phyloP scores from a whole-genome alignment of 2,888 invertebrate species.

The Leptinotarsa tumamoca region DNA sequence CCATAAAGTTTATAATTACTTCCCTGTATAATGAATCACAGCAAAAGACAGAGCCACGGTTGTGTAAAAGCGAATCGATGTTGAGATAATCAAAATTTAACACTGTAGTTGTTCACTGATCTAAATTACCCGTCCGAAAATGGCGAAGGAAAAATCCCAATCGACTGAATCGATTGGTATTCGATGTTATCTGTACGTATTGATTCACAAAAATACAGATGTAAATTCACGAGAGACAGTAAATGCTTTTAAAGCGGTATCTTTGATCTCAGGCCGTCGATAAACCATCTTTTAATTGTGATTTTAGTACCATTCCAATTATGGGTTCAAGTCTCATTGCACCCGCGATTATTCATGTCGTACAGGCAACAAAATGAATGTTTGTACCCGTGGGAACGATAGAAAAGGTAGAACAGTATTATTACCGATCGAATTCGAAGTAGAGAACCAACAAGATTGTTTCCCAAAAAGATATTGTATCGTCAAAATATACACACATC shows the following conservation, averaged over 20 bases:
- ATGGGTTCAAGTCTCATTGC: constrained; percentile 13
- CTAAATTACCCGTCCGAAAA: constrained; percentile 42
- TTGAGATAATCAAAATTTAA: constrained; percentile 49
- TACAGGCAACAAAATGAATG: not conserved
- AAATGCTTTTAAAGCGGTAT: constrained; percentile 35
- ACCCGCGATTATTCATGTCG: not conserved
- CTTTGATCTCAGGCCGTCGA: constrained; percentile 35
- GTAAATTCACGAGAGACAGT: constrained; percentile 41
- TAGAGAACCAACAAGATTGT: too few relatives aligned
- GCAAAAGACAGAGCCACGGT: constrained; percentile 18
- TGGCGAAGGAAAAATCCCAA: constrained; percentile 36
- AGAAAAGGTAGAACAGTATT: not conserved
- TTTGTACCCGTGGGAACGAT: not conserved
- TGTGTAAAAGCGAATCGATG: constrained; percentile 43
- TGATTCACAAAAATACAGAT: constrained; percentile 41
- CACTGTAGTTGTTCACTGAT: constrained; percentile 42
- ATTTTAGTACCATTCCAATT: constrained; percentile 33
- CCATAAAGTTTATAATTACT: constrained; percentile 39
- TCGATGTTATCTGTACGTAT: constrained; percentile 35
- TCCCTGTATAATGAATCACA: constrained; percentile 33
- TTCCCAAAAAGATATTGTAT: too few relatives aligned
- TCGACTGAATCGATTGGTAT: constrained; percentile 34
- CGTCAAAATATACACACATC: too few relatives aligned
- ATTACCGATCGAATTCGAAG: not conserved
- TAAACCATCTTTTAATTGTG: constrained; percentile 40